These are phyloP conservation scores for Sussaba pulchella DNA, from an alignment of 2,888 invertebrate species.

Conservation along the genomic window DNA sequence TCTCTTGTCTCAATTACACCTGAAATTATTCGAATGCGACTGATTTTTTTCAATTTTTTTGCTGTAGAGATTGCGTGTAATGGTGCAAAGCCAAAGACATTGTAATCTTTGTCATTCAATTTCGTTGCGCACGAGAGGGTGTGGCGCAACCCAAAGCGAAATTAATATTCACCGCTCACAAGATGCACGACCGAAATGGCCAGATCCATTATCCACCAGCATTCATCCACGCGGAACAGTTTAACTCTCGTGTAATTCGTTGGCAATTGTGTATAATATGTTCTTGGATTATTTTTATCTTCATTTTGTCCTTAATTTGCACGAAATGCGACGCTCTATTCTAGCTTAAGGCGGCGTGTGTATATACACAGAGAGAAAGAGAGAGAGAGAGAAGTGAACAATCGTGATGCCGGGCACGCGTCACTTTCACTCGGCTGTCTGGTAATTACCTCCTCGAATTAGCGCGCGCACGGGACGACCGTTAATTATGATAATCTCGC, in stretches of 20 bases:
- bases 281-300: constrained; percentile 22
- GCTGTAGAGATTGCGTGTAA: neutral
- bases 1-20: too few species aligned
- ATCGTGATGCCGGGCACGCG: constrained; percentile 70
- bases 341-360: constrained; percentile 34
- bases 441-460: constrained; percentile 71
- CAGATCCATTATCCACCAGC: constrained; percentile 30
- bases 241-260: constrained; percentile 53
- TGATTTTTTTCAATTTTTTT: too few species aligned
- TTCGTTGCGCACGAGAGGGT: neutral
- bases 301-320: constrained; percentile 31
- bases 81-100: neutral
- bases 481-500: constrained; percentile 76
- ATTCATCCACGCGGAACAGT: constrained; percentile 51
- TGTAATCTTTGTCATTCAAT: neutral
- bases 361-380: too few species aligned
- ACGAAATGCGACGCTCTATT: constrained; percentile 36
- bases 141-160: neutral
- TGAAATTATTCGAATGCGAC: too few species aligned
- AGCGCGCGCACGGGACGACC: constrained; percentile 71
- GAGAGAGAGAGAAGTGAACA: constrained; percentile 55
- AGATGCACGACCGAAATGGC: constrained; percentile 16
- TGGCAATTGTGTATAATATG: constrained; percentile 57
- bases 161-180: neutral
- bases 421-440: constrained; percentile 69